Conservation (phyloP, 2,797 vertebrate genomes). For the Enteromius viviparus region DNA sequence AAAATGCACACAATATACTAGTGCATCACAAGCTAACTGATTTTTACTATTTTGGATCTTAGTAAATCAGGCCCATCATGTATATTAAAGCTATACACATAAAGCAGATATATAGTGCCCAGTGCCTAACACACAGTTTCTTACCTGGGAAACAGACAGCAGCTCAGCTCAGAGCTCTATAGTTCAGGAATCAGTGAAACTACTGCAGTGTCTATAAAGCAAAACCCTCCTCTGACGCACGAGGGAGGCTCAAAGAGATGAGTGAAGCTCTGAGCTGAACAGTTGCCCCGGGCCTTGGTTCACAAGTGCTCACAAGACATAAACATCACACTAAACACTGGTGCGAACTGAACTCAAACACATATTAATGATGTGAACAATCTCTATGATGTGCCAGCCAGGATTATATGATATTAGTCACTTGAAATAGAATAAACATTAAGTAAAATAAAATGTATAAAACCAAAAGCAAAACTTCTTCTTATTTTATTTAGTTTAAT, state of each 20-base stretch:
- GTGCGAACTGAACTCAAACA: slow-evolving; percentile 66
- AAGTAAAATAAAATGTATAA: not conserved
- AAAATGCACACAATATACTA: not conserved
- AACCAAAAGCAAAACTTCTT: not conserved
- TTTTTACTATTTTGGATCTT: not conserved
- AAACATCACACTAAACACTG: slow-evolving; percentile 43
- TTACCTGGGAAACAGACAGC: slow-evolving; percentile 62
- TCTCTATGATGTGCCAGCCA: not conserved
- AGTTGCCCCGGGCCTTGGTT: slow-evolving; percentile 61
- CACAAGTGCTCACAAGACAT: slow-evolving; percentile 35
- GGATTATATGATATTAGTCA: not conserved
- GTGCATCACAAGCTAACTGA: not conserved
- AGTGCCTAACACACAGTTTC: slow-evolving; percentile 22
- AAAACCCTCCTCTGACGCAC: not conserved
- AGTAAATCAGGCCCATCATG: slow-evolving; percentile 17
- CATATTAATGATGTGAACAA: slow-evolving; percentile 46
- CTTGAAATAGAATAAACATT: not conserved
- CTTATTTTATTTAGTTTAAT: not conserved
- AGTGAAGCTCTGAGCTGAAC: slow-evolving; percentile 70
- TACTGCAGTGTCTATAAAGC: slow-evolving; percentile 15
- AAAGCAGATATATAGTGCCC: slow-evolving; percentile 37
- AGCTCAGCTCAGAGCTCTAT: slow-evolving; percentile 69
- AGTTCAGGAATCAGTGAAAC: slow-evolving; percentile 5
- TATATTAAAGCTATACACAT: slow-evolving; percentile 3
- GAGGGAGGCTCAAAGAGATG: not conserved